phyloP scores from a whole-genome alignment of 2,797 vertebrate species.

The Adrianichthys oophorus region DNA sequence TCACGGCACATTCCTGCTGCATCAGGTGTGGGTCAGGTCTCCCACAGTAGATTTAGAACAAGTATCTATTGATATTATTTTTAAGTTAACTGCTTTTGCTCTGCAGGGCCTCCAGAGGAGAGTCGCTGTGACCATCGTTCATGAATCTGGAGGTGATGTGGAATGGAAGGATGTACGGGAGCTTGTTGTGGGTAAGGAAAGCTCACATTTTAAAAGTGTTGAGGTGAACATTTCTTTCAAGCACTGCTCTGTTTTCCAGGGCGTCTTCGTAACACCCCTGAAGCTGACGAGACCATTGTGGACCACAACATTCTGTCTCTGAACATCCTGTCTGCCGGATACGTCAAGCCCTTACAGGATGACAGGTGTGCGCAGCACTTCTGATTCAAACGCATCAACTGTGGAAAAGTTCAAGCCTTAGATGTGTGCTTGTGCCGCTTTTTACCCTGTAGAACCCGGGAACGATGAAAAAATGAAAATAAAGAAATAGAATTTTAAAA shows the following conservation, averaged over 20 bases:
- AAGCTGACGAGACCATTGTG: conserved; percentile 90
- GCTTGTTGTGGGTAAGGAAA: conserved; percentile 91
- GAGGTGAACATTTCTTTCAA: not conserved
- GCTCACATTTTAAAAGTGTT: not conserved
- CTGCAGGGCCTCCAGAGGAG: conserved; percentile 94
- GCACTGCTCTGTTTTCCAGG: conserved; percentile 63
- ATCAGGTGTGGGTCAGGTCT: conserved; percentile 82
- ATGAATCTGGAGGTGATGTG: conserved; percentile 90
- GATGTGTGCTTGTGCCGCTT: not conserved
- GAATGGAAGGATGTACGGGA: conserved; percentile 95
- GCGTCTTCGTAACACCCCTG: conserved; percentile 93
- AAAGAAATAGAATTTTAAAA: no score
- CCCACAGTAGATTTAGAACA: no score
- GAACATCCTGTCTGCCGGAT: conserved; percentile 91
- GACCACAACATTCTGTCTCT: conserved; percentile 97
- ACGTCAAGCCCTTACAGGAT: conserved; percentile 87
- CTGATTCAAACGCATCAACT: not conserved
- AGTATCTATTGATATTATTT: no score
- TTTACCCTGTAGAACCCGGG: no score
- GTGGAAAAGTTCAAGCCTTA: conserved; percentile 5
- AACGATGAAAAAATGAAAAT: no score
- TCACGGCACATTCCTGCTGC: conserved; percentile 93
- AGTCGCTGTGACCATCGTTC: conserved; percentile 91
- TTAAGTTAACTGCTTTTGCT: not conserved
- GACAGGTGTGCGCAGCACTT: conserved; percentile 84